phyloP scores from a whole-genome alignment of 2,797 vertebrate genomes.

The Philypnodon macrostomus region DNA sequence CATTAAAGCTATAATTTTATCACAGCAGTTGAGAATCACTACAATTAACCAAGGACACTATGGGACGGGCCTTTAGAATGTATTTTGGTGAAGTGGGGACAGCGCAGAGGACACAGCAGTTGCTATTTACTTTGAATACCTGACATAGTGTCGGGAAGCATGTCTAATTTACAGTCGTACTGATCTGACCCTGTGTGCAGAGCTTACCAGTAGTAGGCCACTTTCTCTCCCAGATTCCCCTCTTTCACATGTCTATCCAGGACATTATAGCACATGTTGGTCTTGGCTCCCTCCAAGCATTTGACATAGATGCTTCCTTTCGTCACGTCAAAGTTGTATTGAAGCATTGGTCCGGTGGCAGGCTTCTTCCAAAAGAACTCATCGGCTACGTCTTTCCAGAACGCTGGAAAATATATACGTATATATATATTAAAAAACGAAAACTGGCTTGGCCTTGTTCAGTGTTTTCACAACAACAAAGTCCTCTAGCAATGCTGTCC shows the following conservation, averaged over 20 bases:
- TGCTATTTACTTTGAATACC: constrained; percentile 40
- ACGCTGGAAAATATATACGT: constrained; percentile 58
- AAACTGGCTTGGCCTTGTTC: too few species aligned
- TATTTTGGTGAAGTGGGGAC: constrained; percentile 30
- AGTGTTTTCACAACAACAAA: too few species aligned
- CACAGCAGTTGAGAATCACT: constrained; percentile 1
- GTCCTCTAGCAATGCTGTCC: too few species aligned
- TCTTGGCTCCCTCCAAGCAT: constrained; percentile 84
- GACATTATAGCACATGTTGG: constrained; percentile 84
- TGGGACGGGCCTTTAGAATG: background rate
- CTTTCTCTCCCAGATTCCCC: constrained; percentile 74
- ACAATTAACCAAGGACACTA: background rate
- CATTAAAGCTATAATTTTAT: background rate
- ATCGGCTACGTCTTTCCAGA: constrained; percentile 79
- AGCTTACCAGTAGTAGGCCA: constrained; percentile 83
- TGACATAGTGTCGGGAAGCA: constrained; percentile 32
- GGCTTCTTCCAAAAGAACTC: constrained; percentile 82
- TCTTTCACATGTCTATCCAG: constrained; percentile 79
- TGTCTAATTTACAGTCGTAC: constrained; percentile 22
- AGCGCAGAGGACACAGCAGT: constrained; percentile 29
- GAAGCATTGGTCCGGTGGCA: constrained; percentile 71
- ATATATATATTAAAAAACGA: background rate
- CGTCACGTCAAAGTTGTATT: constrained; percentile 82
- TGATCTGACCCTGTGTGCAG: too few species aligned
- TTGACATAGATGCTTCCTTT: constrained; percentile 79